These are phyloP conservation scores for Merodon equestris DNA, from an alignment of 2,888 invertebrate species.

Conservation along the genomic window DNA sequence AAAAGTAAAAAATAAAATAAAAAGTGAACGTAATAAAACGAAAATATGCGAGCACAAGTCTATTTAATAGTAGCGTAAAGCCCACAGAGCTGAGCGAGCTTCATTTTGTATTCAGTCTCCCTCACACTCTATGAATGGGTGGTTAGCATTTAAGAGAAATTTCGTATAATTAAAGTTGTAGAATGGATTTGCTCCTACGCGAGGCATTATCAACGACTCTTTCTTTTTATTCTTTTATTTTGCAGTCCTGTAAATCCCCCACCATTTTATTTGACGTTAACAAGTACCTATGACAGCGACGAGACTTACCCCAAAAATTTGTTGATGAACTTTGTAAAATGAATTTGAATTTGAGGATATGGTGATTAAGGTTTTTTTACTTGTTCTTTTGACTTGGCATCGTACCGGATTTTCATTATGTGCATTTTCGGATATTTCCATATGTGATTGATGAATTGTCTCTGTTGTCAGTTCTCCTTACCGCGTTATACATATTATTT, in stretches of 20 bases:
- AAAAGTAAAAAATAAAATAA: slow-evolving; percentile 8
- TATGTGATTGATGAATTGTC: no score
- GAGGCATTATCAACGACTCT: not conserved
- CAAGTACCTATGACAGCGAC: slow-evolving; percentile 10
- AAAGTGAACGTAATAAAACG: slow-evolving; percentile 60
- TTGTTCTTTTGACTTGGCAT: no score
- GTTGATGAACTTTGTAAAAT: slow-evolving; percentile 54
- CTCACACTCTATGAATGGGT: slow-evolving; percentile 4
- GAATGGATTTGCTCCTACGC: slow-evolving; percentile 28
- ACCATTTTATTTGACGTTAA: slow-evolving; percentile 39
- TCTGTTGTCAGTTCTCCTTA: no score
- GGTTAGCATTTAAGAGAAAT: slow-evolving; percentile 52
- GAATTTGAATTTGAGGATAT: slow-evolving; percentile 41
- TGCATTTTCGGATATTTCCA: no score
- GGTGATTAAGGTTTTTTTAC: not conserved
- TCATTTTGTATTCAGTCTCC: slow-evolving; percentile 29
- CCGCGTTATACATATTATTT: no score
- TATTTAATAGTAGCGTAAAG: slow-evolving; percentile 62
- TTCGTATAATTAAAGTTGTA: slow-evolving; percentile 64
- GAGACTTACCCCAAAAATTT: slow-evolving; percentile 38
- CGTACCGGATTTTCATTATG: no score
- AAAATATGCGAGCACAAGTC: slow-evolving; percentile 69
- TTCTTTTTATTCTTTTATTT: slow-evolving; percentile 2
- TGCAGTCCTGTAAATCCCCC: slow-evolving; percentile 21
- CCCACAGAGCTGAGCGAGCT: slow-evolving; percentile 7